Base-by-base conservation (phyloP, 2,888 invertebrate species). In the Scaptomyza cyrtandrae region DNA sequence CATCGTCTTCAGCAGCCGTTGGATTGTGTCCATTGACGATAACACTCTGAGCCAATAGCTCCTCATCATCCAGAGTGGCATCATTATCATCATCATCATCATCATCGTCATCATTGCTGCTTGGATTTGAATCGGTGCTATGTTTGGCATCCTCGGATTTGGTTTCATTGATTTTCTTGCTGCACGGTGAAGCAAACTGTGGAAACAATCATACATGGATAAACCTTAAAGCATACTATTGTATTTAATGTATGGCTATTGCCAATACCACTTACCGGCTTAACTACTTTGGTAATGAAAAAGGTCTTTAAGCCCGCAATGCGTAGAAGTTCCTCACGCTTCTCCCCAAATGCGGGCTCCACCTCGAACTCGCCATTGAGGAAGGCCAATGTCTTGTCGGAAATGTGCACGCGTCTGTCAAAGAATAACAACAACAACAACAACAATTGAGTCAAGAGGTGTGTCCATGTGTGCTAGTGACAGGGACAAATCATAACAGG, bases 311-410 rank as follows among this genome's bases (percentile, higher is more conserved):
- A 94, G 66, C 97, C 97, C 6, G 98, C 97, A 90, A 96, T 96
- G 52, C 97, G 94, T 60, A 98, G 93, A 84, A 96, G 95, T 92
- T 98, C 98, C 91, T 98, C 98, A n/a, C 98, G 94, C 75, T 96
- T 95, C 91, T 98, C 98, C 0, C 98, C 98, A 90, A 94, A 95
- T 0, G 96, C 98, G 3, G 97, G 96, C 90, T 98, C 98, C 78
- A 98, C 97, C 93, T 98, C 98, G 91, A 98, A 98, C 92, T 98
- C 97, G 39, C 96, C 96, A 90, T 95, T 96, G 77, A 98, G 93
- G 92, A 96, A 98, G 84, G 96, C 95, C 88, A 97, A 93, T 1
- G 98, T 98, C 88, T 96, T 96, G 91, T 98, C 97, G 37, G 98
- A 98, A 85, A 98, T 96, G 92, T 98, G 98, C 24, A 98, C 98